Base-by-base conservation (phyloP, 2,113 vertebrate species). In the Ptilorrhoa leucosticta region DNA sequence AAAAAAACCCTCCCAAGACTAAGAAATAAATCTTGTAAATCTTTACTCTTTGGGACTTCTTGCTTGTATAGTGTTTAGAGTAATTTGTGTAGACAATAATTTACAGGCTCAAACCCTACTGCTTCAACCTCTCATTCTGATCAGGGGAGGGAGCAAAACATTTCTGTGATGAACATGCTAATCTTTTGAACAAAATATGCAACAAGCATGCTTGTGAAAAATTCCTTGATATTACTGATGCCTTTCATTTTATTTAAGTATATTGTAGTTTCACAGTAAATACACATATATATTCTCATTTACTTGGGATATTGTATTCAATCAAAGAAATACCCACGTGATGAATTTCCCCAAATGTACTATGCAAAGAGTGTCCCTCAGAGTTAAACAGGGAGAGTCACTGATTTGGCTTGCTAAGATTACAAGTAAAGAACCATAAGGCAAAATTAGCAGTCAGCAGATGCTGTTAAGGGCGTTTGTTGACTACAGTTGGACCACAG, bases 331-430 rank as follows among this genome's bases (percentile, higher is more conserved):
- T 71, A 84, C 61, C 69, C 44, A 56, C 28, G 2, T 85, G 77
- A 87, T 80, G 12, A 78, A 86, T 94, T 90, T 83, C 75, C 53
- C 51, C 76, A 51, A 85, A 91, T 22, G 27, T 50, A 61, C 60
- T 70, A 69, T 50, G 39, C 71, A 93, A 76, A 81, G 57, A 82
- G 42, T 35, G 90, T 91, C 95, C 90, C 65, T 90, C 76, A 70
- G 83, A 95, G 70, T 92, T 69, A 94, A 89, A 91, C 71, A 97
- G 65, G 83, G 92, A 96, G 50, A 90, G 57, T 45, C 61, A 77
- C 54, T 94, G 88, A 58, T 96, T 97, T 93, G 96, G 42, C 93
- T 96, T 92, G 71, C 78, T 73, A 66, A 93, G 93, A 79, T 90
- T 82, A 42, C 51, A 72, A 81, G 68, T 58, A 91, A 83, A 94